These are phyloP conservation scores for Cheilosia scutellata DNA, from an alignment of 2,888 invertebrate genomes.

Conservation along the genomic window DNA sequence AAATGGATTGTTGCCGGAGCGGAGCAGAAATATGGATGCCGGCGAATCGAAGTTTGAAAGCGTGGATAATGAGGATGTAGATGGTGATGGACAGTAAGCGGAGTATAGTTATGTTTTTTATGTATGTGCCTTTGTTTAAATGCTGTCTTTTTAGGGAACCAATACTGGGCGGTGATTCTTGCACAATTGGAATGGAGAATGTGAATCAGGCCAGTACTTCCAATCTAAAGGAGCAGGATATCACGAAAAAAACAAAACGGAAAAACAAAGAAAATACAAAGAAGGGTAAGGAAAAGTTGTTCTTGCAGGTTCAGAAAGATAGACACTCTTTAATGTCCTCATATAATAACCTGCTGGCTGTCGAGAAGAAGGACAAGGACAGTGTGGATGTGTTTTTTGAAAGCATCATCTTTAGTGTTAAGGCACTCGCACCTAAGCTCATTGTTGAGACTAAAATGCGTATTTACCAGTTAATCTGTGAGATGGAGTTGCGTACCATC, in stretches of 20 bases:
- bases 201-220: slow-evolving; percentile 13
- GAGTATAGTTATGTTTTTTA: not conserved
- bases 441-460: slow-evolving; percentile 79
- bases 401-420: slow-evolving; percentile 78
- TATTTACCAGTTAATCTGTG: slow-evolving; percentile 78
- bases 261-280: slow-evolving; percentile 34
- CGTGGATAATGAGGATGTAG: slow-evolving; percentile 47
- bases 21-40: not conserved
- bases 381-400: slow-evolving; percentile 80
- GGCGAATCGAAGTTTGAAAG: slow-evolving; percentile 68
- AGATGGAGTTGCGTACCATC: slow-evolving; percentile 78
- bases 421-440: slow-evolving; percentile 78
- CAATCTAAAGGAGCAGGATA: slow-evolving; percentile 26
- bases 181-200: slow-evolving; percentile 10
- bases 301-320: slow-evolving; percentile 81
- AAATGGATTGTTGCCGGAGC: slow-evolving; percentile 27
- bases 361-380: slow-evolving; percentile 79
- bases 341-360: slow-evolving; percentile 80
- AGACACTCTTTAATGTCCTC: slow-evolving; percentile 82
- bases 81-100: slow-evolving; percentile 39
- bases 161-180: not conserved
- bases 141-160: slow-evolving; percentile 20
- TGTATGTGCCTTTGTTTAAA: not conserved
- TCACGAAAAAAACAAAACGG: not conserved
- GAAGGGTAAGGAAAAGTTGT: slow-evolving; percentile 79